Evolutionary conservation across 1,140 invertebrate species (phyloP).

Genomic region (Babylonia areolata): DNA sequence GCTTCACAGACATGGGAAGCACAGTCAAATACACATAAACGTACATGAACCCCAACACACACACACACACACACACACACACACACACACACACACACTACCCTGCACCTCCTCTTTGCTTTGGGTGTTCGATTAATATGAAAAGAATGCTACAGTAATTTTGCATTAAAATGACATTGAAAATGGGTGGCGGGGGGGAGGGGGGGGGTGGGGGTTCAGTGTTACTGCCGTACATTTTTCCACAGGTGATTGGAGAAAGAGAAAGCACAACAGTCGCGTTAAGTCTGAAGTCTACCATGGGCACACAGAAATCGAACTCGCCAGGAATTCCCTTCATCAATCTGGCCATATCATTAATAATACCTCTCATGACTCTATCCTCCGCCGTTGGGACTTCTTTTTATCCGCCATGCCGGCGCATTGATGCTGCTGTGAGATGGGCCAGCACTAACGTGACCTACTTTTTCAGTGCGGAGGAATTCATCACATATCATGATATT

Average conservation of each 20-base stretch:
- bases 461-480: conserved; percentile 24
- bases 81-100: too few species aligned
- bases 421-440: conserved; percentile 30
- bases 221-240: too few species aligned
- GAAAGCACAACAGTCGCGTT: neutral
- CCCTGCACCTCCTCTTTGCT: too few species aligned
- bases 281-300: neutral
- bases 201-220: too few species aligned
- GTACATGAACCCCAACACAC: too few species aligned
- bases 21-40: too few species aligned
- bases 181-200: too few species aligned
- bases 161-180: too few species aligned
- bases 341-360: neutral
- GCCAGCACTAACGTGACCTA: conserved; percentile 15
- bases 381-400: neutral
- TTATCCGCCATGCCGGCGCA: neutral
- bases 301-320: neutral
- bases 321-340: neutral
- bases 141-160: too few species aligned
- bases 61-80: too few species aligned
- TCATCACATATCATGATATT: neutral
- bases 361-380: neutral
- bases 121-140: too few species aligned
- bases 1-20: too few species aligned
- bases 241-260: neutral